Base-by-base conservation (phyloP, 2,888 invertebrate species). In the Hartigia nigra region DNA sequence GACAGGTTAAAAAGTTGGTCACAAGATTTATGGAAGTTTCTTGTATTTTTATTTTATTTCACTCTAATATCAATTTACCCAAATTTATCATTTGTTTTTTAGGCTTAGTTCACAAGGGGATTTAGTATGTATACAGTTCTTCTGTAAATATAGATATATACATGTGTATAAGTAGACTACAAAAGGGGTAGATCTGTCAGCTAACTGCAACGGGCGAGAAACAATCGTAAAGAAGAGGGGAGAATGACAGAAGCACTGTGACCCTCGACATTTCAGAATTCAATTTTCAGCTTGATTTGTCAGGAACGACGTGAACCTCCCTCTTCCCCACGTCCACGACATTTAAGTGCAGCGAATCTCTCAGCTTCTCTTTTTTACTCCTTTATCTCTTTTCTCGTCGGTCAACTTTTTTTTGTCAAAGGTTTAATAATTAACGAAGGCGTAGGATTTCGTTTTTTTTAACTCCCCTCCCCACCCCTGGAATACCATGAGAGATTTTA, bases 231-330 rank as follows among this genome's bases (percentile, higher is more conserved):
- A 83, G 81, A n/a, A n/a, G n/a, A n/a, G 77, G 72, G 77, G 32
- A 34, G 34, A 74, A 72, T 34, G 78, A 34, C 32, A 31, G 74
- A 78, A 78, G 75, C 77, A 78, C 82, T 82, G 77, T 76, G 78
- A 82, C 83, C 80, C 83, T 80, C 79, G 80, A 81, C 83, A 81
- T 79, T 83, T 85, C 83, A 88, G 89, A 90, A 90, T 90, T 90
- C 90, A 90, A 90, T 90, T 90, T 90, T 90, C 90, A 90, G 90
- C 88, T 90, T 90, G 90, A 90, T 90, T 90, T 78, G 90, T 89
- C 90, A 88, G 89, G 84, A 87, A 86, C 72, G 72, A 72, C 34
- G 72, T 32, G 72, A 72, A 72, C 72, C 72, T 34, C 72, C 32
- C 72, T 55, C 9, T 55, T 55, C 55, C 23, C 23, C 55, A n/a